Evolutionary conservation across 2,888 invertebrate species (phyloP).

Genomic region (Notodonta dromedarius): DNA sequence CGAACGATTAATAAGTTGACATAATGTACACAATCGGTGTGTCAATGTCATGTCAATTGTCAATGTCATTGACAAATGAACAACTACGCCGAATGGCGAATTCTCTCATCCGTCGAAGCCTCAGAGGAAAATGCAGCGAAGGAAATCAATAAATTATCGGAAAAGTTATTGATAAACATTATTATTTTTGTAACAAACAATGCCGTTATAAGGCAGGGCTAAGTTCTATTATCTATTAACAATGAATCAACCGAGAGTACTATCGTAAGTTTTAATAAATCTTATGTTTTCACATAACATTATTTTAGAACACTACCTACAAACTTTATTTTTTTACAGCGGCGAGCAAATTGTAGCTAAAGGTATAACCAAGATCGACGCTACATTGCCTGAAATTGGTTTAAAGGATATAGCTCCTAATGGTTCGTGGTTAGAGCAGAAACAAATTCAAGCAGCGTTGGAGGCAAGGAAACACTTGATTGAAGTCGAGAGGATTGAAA

Average conservation of each 20-base stretch:
- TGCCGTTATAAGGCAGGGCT: background rate
- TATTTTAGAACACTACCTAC: too few relatives aligned
- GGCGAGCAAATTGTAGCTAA: slow-evolving; percentile 66
- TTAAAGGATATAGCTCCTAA: slow-evolving; percentile 81
- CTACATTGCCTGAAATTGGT: slow-evolving; percentile 79
- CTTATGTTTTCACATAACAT: too few relatives aligned
- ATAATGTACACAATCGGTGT: too few relatives aligned
- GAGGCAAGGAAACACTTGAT: slow-evolving; percentile 80
- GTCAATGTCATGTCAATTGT: too few relatives aligned
- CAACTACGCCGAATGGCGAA: too few relatives aligned
- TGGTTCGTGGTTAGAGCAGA: slow-evolving; percentile 84
- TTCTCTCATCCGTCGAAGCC: too few relatives aligned
- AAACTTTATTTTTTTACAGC: slow-evolving; percentile 41
- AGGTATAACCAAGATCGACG: slow-evolving; percentile 71
- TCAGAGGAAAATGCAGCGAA: too few relatives aligned
- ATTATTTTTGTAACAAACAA: background rate
- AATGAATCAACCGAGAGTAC: slow-evolving; percentile 48
- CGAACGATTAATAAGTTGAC: too few relatives aligned
- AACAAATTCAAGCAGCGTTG: slow-evolving; percentile 83
- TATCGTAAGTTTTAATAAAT: slow-evolving; percentile 55
- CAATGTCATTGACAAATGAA: too few relatives aligned
- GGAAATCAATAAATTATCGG: too few relatives aligned
- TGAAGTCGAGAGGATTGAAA: slow-evolving; percentile 83
- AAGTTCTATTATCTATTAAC: background rate
- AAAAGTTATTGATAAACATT: too few relatives aligned